These are phyloP conservation scores for Sycophila texana DNA, from an alignment of 2,888 invertebrate genomes.

Conservation along the genomic window DNA sequence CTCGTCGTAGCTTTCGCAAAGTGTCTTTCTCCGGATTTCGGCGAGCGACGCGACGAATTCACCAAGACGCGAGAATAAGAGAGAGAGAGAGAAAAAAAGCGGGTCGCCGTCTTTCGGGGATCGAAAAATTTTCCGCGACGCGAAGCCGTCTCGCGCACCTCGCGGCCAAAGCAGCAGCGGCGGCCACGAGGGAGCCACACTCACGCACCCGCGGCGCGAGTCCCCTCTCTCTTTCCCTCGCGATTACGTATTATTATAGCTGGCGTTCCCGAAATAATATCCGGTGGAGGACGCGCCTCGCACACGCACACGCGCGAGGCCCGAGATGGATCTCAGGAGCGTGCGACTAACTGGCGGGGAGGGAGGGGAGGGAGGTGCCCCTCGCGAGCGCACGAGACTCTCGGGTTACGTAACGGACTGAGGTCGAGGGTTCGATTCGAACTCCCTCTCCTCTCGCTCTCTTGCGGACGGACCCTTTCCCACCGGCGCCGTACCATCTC, in stretches of 20 bases:
- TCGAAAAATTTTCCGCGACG: neutral
- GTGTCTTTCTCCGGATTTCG: neutral
- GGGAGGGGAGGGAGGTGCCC: conserved; percentile 1
- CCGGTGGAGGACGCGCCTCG: conserved; percentile 47
- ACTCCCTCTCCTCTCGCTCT: too few species aligned
- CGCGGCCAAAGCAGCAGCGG: neutral
- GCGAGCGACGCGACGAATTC: neutral
- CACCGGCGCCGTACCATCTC: too few species aligned
- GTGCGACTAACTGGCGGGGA: neutral
- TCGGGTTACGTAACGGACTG: conserved; percentile 36
- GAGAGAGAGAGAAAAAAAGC: neutral
- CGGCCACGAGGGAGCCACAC: conserved; percentile 12
- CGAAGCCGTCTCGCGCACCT: neutral
- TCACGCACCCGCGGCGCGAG: neutral
- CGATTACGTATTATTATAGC: conserved; percentile 54
- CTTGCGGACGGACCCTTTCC: too few species aligned
- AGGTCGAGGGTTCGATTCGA: neutral
- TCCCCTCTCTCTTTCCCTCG: neutral
- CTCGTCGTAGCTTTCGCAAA: too few species aligned
- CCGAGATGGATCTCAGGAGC: conserved; percentile 27
- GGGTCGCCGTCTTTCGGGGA: neutral
- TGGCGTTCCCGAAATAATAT: conserved; percentile 57
- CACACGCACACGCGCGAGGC: neutral
- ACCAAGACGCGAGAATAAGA: too few species aligned
- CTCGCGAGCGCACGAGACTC: neutral